These are phyloP conservation scores for Labeo rohita DNA, from an alignment of 2,113 vertebrate species.

Conservation along the genomic window DNA sequence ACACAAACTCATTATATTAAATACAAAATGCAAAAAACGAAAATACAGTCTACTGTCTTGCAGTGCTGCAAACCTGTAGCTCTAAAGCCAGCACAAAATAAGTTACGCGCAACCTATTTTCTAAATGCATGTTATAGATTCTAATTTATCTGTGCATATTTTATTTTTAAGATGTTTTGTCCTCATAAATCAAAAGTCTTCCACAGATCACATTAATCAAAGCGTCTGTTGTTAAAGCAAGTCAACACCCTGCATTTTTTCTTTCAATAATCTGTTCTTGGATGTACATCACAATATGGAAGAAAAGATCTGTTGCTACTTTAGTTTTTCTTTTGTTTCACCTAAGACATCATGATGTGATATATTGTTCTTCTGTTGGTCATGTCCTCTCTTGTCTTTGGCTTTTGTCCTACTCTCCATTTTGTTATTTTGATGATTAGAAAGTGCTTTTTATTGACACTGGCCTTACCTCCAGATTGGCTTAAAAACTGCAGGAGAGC, in stretches of 20 bases:
- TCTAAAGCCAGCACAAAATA: too few relatives aligned
- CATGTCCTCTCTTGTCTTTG: not conserved
- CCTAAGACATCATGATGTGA: not conserved
- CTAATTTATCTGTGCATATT: not conserved
- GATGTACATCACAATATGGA: not conserved
- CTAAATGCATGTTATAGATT: not conserved
- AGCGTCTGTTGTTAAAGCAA: not conserved
- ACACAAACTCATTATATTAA: too few relatives aligned
- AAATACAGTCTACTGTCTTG: too few relatives aligned
- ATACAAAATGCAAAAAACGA: too few relatives aligned
- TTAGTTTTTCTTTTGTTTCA: not conserved
- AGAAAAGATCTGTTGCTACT: not conserved
- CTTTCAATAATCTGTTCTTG: not conserved
- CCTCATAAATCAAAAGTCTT: not conserved
- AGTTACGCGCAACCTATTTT: not conserved
- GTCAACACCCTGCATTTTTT: not conserved
- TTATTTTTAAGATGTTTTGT: not conserved
- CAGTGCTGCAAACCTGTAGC: too few relatives aligned
- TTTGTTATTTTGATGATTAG: not conserved
- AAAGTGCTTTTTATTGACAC: not conserved
- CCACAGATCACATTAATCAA: not conserved
- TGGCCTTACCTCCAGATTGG: not conserved
- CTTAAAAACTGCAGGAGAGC: not conserved
- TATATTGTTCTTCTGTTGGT: not conserved
- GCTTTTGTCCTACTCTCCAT: not conserved